Percentiles rank a stretch among this genome's conserved stretches.
These are phyloP conservation scores for Epinephelus fuscoguttatus DNA, from an alignment of 2,113 vertebrate genomes.

Conservation along the genomic window DNA sequence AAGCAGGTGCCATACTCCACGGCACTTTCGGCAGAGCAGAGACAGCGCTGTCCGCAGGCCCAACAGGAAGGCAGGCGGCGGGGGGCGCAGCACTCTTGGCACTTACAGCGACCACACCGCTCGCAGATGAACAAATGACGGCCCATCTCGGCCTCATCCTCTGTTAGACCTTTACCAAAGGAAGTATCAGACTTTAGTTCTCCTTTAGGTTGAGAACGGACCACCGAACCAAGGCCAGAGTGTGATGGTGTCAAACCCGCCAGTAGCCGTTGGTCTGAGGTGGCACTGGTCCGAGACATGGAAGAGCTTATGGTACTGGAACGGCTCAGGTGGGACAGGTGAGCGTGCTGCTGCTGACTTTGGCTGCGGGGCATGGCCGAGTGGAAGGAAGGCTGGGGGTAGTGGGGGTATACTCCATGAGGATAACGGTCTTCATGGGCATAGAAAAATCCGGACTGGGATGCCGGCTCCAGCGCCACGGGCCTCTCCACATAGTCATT, in stretches of 20 bases:
- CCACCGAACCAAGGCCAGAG: conserved; percentile 86
- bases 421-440: conserved; percentile 82
- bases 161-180: conserved; percentile 84
- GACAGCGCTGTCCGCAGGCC: conserved; percentile 94
- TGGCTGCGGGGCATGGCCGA: conserved; percentile 87
- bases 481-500: conserved; percentile 98
- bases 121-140: conserved; percentile 94
- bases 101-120: conserved; percentile 94
- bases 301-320: conserved; percentile 97
- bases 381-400: conserved; percentile 64
- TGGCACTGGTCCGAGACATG: conserved; percentile 93
- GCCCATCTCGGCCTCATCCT: conserved; percentile 72
- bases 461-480: conserved; percentile 79
- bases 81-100: conserved; percentile 89
- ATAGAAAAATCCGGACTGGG: conserved; percentile 88
- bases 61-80: conserved; percentile 94
- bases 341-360: conserved; percentile 89
- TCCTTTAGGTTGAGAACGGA: conserved; percentile 90
- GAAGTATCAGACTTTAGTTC: conserved; percentile 86
- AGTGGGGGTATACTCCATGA: conserved; percentile 77
- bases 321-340: conserved; percentile 90
- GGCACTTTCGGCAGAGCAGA: conserved; percentile 92
- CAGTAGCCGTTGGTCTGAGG: conserved; percentile 96
- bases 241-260: conserved; percentile 89
- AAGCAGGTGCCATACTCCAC: conserved; percentile 96